These are phyloP conservation scores for Malthinus seriepunctatus DNA, from an alignment of 2,888 invertebrate genomes.

Conservation along the genomic window DNA sequence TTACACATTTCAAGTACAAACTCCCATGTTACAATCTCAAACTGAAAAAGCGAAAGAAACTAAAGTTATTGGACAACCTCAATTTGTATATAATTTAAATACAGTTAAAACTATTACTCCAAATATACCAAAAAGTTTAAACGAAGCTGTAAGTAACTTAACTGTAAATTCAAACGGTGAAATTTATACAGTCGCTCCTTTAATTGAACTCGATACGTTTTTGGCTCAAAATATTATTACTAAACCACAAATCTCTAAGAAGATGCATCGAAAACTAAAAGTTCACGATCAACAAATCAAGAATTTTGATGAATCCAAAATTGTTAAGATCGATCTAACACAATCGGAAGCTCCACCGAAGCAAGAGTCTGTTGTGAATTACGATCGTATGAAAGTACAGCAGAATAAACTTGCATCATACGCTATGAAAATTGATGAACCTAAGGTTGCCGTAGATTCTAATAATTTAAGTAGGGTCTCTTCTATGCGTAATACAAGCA, in stretches of 20 bases:
- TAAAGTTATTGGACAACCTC: slow-evolving; percentile 30
- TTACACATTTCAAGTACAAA: slow-evolving; percentile 42
- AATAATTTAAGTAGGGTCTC: background rate
- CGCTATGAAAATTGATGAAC: background rate
- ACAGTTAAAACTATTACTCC: slow-evolving; percentile 41
- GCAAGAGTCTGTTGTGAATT: background rate
- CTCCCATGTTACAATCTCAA: slow-evolving; percentile 13
- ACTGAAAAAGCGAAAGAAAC: slow-evolving; percentile 23
- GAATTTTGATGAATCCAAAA: slow-evolving; percentile 15
- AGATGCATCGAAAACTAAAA: slow-evolving; percentile 17
- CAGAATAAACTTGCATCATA: background rate
- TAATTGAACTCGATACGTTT: slow-evolving; percentile 45
- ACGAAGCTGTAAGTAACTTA: slow-evolving; percentile 44
- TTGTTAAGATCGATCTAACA: slow-evolving; percentile 46
- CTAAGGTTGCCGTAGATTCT: background rate
- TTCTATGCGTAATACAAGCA: background rate
- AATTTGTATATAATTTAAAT: slow-evolving; percentile 44
- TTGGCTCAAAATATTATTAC: slow-evolving; percentile 35
- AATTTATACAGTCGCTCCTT: slow-evolving; percentile 47
- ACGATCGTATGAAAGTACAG: background rate
- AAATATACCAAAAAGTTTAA: slow-evolving; percentile 37
- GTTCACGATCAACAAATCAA: background rate
- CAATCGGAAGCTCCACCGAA: background rate
- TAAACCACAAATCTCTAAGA: slow-evolving; percentile 14
- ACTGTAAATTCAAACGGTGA: slow-evolving; percentile 50